Evolutionary conservation across 2,113 vertebrate species (phyloP), one percentile per base, ranked within the genome.

Genomic region (Bubo bubo): DNA sequence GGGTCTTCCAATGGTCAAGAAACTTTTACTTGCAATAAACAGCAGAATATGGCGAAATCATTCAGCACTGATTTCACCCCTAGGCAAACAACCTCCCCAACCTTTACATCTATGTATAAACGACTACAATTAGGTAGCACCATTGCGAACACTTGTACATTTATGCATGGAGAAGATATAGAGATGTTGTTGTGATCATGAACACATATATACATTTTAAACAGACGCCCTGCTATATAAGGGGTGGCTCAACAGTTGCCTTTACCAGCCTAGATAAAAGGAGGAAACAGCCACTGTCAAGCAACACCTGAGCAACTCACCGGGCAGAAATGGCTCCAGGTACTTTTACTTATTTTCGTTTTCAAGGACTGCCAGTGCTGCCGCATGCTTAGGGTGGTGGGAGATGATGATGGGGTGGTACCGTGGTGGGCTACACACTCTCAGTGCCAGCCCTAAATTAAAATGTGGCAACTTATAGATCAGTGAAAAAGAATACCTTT

Each of bases 311-410:
- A 84, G 39, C 76, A 90, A 76, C 73, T 39, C 74, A 30, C 16
- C 63, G 5, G 30, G 56, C 81, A 81, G 60, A 71, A 88, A 98
- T 98, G 98, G 87, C 90, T 97, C 71, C 97, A 98, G 98, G 98
- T 98, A 98, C 26, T 83, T 77, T 58, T 74, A 43, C 88, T 81
- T 47, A 53, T 88, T 79, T 79, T 14, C 1, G 17, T 53, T 95
- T 53, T 49, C 49, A 45, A 37, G 49, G 58, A 20, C 24, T 79
- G 56, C 8, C 28, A 49, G 35, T 7, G 56, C 49, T 72, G 81
- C 26, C 22, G 39, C n/a, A 8, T 24, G 22, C 41, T 34, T 5
- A 22, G 79, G 56, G 43, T 49, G 45, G 19, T 15, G 75, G 88
- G 64, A 88, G 47, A 35, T 22, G 32, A n/a, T 1, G 79, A 53